Conservation (phyloP, 2,113 vertebrate species). For the Pholis gunnellus region DNA sequence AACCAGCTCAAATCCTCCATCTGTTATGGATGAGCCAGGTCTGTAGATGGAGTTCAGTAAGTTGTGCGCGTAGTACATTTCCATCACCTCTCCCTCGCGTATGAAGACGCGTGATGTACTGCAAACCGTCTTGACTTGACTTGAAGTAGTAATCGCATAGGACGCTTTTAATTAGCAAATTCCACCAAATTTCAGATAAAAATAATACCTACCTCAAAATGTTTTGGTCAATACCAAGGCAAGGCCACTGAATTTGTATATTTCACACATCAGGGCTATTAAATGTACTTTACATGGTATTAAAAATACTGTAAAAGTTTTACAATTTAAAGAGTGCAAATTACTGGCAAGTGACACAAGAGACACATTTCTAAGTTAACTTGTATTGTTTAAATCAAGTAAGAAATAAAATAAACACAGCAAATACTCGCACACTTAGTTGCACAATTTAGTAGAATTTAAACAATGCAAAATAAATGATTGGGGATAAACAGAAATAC, state of each 20-base stretch:
- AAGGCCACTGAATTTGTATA: background rate
- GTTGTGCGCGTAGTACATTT: conserved; percentile 65
- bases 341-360: background rate
- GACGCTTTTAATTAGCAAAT: background rate
- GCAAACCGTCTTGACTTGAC: conserved; percentile 28
- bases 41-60: conserved; percentile 66
- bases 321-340: background rate
- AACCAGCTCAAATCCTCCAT: conserved; percentile 78
- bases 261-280: background rate
- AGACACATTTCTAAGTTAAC: background rate
- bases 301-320: background rate
- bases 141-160: background rate
- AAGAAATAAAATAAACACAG: no score
- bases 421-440: background rate
- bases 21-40: conserved; percentile 73
- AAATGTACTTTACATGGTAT: background rate
- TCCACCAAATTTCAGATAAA: background rate
- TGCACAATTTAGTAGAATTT: background rate
- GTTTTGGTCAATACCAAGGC: background rate
- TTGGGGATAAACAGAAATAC: no score
- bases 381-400: background rate
- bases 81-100: conserved; percentile 33
- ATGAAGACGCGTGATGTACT: conserved; percentile 18
- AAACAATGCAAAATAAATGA: no score
- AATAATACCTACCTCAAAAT: background rate